Percentiles rank a stretch among this genome's conserved stretches.
Conservation (phyloP, 2,888 invertebrate species). For the Tetrapedia diversipes region DNA sequence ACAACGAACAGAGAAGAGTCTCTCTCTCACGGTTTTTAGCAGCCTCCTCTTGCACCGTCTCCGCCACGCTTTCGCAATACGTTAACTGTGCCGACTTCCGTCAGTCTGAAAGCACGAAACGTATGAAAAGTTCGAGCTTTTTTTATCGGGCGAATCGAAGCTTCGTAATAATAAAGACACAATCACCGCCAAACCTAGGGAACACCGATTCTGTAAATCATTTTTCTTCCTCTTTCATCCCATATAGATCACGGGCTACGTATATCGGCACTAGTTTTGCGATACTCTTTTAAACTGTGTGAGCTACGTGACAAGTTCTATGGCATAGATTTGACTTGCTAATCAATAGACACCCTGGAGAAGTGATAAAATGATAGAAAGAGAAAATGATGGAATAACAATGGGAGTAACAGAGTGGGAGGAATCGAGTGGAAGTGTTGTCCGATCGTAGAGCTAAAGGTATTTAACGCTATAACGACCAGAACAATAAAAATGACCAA, state of each 20-base stretch:
- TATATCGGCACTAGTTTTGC: too few relatives aligned
- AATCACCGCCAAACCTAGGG: slow-evolving; percentile 30
- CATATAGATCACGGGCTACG: slow-evolving; percentile 16
- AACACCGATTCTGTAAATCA: slow-evolving; percentile 4
- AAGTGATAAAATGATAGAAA: slow-evolving; percentile 58
- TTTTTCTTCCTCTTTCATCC: background rate
- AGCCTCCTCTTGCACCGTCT: slow-evolving; percentile 61
- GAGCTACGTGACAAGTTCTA: too few relatives aligned
- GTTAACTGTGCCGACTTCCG: slow-evolving; percentile 58
- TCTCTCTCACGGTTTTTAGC: slow-evolving; percentile 22
- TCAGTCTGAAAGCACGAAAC: slow-evolving; percentile 62
- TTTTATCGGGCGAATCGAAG: slow-evolving; percentile 19
- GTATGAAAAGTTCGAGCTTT: slow-evolving; percentile 56
- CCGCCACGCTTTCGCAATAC: slow-evolving; percentile 54
- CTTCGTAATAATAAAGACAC: slow-evolving; percentile 22
- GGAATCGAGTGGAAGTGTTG: slow-evolving; percentile 14
- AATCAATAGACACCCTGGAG: slow-evolving; percentile 71
- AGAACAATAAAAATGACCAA: too few relatives aligned
- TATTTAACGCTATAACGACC: too few relatives aligned
- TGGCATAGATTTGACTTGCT: slow-evolving; percentile 22
- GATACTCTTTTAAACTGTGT: too few relatives aligned
- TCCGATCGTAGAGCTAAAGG: slow-evolving; percentile 49
- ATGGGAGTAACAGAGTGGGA: slow-evolving; percentile 36
- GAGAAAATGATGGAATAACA: slow-evolving; percentile 42
- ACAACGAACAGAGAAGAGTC: slow-evolving; percentile 14